These are phyloP conservation scores for Chloebia gouldiae DNA, from an alignment of 2,113 vertebrate species.

Conservation along the genomic window DNA sequence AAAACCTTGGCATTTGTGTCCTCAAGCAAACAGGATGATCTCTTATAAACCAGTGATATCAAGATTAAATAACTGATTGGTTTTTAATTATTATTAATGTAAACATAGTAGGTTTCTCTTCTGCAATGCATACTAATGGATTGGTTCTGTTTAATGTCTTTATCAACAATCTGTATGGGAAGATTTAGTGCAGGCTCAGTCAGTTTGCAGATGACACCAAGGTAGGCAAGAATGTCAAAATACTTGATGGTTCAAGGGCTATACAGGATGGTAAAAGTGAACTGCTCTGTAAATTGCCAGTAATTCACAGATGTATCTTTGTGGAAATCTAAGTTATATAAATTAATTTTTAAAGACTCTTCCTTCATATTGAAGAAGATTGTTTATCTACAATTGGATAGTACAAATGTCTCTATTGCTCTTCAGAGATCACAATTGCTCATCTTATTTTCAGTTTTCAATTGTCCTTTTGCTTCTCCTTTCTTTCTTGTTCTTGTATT, in stretches of 20 bases:
- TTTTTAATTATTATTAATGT: background rate
- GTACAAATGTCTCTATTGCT: background rate
- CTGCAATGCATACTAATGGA: background rate
- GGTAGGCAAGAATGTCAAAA: background rate
- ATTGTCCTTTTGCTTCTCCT: background rate
- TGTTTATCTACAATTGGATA: background rate
- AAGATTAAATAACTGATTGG: background rate
- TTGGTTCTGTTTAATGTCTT: background rate
- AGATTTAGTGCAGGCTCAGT: background rate
- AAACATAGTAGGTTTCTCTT: background rate
- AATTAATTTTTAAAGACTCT: background rate
- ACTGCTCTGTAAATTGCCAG: background rate
- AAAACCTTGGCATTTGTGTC: background rate
- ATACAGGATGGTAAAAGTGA: background rate
- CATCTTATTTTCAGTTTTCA: background rate
- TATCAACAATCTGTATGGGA: background rate
- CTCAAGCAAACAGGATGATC: background rate
- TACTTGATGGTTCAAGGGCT: background rate
- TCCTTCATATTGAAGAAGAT: background rate
- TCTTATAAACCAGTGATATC: background rate
- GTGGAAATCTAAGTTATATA: background rate
- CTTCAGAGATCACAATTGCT: background rate
- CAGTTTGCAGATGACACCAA: background rate
- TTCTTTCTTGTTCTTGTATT: background rate
- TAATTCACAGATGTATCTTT: background rate